Evolutionary conservation across 2,888 invertebrate genomes (phyloP), one percentile per base, ranked within the genome.

Genomic region (Cheilosia urbana): DNA sequence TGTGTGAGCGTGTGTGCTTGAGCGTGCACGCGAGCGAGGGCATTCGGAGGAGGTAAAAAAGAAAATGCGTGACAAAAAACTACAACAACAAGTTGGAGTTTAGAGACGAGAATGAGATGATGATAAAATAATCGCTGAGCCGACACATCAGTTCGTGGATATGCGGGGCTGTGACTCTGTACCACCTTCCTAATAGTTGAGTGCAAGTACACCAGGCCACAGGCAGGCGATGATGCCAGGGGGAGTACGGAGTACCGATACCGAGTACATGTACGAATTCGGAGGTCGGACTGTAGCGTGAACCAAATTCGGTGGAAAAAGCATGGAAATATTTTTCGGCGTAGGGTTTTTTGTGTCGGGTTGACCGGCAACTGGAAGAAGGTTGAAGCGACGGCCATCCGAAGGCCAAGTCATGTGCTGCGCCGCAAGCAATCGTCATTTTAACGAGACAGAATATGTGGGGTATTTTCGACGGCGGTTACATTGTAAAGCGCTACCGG

Each of bases 121-220:
- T 72, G 72, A 60, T 40, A 72, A 83, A 83, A 68, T 78, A 83
- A 83, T 68, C 66, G 63, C 34, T 21, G 19, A 65, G n/a, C 45
- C 68, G 66, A 62, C 79, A 72, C 73, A 73, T 72, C 63, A 65
- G n/a, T 53, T 40, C 19, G 40, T 63, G 65, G 34, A 66, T 42
- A 80, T 58, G n/a, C n/a, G 58, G 58, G 42, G 40, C 62, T 51
- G 51, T 24, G 19, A 49, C 19, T 55, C 27, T 1, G 13, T 47
- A 37, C 72, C 47, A 62, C 62, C 62, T 69, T 45, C 62, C 68
- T 62, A 34, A 1, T 51, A 15, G 24, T 66, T 17, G 15, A 11
- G 42, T 37, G 24, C 37, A 51, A 51, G 47, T n/a, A 15, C 30
- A 62, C 9, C 7, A 2, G 30, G 9, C 2, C 2, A 30, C 30